These are phyloP conservation scores for Euplagia quadripunctaria DNA, from an alignment of 2,888 invertebrate species.

Conservation along the genomic window DNA sequence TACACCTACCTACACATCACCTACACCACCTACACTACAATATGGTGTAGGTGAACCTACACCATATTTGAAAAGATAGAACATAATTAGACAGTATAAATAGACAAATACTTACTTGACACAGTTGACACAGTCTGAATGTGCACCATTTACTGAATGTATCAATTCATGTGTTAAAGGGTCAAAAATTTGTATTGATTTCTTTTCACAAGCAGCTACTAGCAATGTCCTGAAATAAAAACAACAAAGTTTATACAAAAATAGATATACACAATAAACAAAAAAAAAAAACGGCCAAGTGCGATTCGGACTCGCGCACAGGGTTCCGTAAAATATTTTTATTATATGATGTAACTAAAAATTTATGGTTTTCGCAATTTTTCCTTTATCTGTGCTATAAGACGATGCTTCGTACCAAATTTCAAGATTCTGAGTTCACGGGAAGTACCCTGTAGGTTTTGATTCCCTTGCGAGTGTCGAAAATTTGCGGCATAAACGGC, in stretches of 20 bases:
- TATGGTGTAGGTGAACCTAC: no score
- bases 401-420: no score
- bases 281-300: no score
- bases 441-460: no score
- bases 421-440: no score
- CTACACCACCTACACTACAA: not conserved
- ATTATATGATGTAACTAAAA: no score
- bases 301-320: no score
- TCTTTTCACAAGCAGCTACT: conserved; percentile 96
- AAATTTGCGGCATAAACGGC: no score
- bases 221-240: conserved; percentile 90
- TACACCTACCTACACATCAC: not conserved
- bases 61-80: not conserved
- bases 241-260: conserved; percentile 8
- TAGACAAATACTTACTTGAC: conserved; percentile 90
- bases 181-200: conserved; percentile 95
- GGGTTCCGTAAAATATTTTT: no score
- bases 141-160: conserved; percentile 93
- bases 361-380: no score
- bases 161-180: conserved; percentile 92
- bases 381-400: no score
- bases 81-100: not conserved
- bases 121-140: conserved; percentile 96
- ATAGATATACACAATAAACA: not conserved
- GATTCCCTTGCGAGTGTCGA: no score